Evolutionary conservation across 1,140 invertebrate species (phyloP).

Genomic region (Mesaphorura yosii): DNA sequence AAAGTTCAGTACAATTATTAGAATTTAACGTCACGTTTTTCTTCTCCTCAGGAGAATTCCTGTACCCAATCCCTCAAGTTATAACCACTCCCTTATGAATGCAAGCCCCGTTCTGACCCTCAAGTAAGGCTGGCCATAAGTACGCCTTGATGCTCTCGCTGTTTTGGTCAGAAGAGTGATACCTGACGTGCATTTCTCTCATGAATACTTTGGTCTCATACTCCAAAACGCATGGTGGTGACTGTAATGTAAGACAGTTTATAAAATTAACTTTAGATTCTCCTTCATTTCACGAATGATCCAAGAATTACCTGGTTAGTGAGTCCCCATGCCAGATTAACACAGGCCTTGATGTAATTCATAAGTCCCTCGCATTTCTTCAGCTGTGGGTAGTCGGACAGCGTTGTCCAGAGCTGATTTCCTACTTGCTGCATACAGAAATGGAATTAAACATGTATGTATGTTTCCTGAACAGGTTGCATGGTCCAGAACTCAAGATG

Average conservation of each 20-base stretch:
- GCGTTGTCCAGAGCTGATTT: slow-evolving; percentile 52
- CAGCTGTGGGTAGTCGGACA: slow-evolving; percentile 63
- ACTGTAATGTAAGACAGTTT: slow-evolving; percentile 34
- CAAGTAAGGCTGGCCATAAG: slow-evolving; percentile 58
- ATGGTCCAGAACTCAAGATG: too few relatives aligned
- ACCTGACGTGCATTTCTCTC: slow-evolving; percentile 49
- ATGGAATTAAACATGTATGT: neutral
- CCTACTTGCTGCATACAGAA: slow-evolving; percentile 46
- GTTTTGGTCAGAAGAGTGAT: slow-evolving; percentile 49
- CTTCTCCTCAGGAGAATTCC: too few relatives aligned
- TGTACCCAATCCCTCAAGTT: slow-evolving; percentile 46
- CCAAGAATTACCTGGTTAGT: slow-evolving; percentile 41
- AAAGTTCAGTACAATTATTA: too few relatives aligned
- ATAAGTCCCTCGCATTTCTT: slow-evolving; percentile 49
- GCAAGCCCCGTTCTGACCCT: slow-evolving; percentile 50
- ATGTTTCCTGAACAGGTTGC: neutral
- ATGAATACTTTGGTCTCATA: slow-evolving; percentile 48
- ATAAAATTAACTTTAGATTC: too few relatives aligned
- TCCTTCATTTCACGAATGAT: too few relatives aligned
- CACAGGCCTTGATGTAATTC: slow-evolving; percentile 51
- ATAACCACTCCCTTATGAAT: slow-evolving; percentile 59
- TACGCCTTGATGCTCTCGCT: slow-evolving; percentile 49
- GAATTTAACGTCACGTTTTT: too few relatives aligned
- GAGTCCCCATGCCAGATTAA: slow-evolving; percentile 54
- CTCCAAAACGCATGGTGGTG: slow-evolving; percentile 42